These are phyloP conservation scores for Hyposoter dolosus DNA, from an alignment of 2,888 invertebrate species.

Conservation along the genomic window DNA sequence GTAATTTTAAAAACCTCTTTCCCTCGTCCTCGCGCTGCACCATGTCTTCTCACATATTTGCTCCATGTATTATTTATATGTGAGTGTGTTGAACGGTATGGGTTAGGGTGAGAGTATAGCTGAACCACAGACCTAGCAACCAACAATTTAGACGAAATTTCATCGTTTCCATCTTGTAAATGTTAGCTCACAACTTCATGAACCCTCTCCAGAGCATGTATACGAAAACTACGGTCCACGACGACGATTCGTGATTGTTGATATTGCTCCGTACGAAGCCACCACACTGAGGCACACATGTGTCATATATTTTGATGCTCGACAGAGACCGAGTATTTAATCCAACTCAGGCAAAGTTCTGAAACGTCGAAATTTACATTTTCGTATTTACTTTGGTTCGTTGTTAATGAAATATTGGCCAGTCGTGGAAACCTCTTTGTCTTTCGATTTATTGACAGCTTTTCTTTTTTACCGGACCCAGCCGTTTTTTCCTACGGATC, in stretches of 20 bases:
- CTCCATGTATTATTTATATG: constrained; percentile 13
- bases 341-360: background rate
- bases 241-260: constrained; percentile 29
- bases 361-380: background rate
- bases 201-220: constrained; percentile 2
- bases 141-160: constrained; percentile 59
- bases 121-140: constrained; percentile 22
- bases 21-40: constrained; percentile 1
- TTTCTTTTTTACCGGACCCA: background rate
- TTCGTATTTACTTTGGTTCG: background rate
- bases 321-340: background rate
- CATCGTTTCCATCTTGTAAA: constrained; percentile 44
- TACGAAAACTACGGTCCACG: constrained; percentile 14
- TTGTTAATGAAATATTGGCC: background rate
- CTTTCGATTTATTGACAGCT: background rate
- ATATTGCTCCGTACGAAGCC: background rate
- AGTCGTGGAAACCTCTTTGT: background rate
- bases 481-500: background rate
- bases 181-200: constrained; percentile 33
- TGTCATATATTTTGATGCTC: constrained; percentile 3
- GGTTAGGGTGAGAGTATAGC: background rate
- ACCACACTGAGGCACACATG: background rate
- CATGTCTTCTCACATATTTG: constrained; percentile 36
- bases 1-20: constrained; percentile 56
- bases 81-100: background rate